Conservation (phyloP, 2,797 vertebrate species). For the Myotis pilosus region DNA sequence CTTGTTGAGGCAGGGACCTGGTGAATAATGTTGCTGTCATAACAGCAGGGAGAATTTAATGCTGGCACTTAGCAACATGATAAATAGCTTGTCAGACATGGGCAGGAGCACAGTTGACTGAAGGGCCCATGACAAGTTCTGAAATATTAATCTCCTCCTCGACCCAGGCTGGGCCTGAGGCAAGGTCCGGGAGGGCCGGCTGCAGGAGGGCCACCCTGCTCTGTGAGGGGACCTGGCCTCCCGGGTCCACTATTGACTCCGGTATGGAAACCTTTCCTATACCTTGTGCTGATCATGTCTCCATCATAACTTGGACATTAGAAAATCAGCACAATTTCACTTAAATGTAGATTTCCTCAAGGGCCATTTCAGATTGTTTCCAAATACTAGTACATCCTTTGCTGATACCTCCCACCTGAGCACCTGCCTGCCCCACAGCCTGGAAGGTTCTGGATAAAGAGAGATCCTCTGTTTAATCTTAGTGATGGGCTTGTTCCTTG, state of each 20-base stretch:
- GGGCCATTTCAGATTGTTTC: neutral
- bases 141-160: conserved; percentile 90
- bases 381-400: neutral
- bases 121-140: conserved; percentile 88
- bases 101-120: conserved; percentile 83
- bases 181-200: neutral
- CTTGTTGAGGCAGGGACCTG: conserved; percentile 88
- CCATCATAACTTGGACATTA: neutral
- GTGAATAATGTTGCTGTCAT: conserved; percentile 99
- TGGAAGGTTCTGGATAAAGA: too few relatives aligned
- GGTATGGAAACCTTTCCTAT: neutral
- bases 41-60: conserved; percentile 95
- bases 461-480: rapidly evolving
- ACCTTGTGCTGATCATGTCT: neutral
- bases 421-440: neutral
- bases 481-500: neutral
- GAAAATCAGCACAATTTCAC: neutral
- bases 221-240: rapidly evolving
- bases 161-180: conserved; percentile 74
- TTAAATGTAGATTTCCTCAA: neutral
- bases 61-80: conserved; percentile 94
- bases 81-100: conserved; percentile 91
- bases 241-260: rapidly evolving
- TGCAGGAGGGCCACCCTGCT: neutral
- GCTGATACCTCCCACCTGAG: rapidly evolving